A percentile compares a stretch with the other conserved stretches of the same genome.
Conservation (phyloP, 1,140 invertebrate genomes). For the Drosophila sechellia region DNA sequence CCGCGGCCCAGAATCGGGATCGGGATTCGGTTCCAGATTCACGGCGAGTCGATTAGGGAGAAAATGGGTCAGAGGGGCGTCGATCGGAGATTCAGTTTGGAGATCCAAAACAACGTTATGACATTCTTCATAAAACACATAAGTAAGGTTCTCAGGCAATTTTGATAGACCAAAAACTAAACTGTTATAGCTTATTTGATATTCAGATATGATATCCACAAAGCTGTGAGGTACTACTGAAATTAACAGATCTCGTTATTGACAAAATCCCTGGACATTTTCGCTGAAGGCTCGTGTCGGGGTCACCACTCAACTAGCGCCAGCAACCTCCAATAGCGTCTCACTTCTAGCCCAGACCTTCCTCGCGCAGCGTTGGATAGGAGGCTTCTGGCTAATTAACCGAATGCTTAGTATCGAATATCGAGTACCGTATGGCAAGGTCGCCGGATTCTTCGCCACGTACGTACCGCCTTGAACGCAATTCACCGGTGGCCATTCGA, state of each 20-base stretch:
- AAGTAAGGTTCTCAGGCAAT: background rate
- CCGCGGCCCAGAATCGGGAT: background rate
- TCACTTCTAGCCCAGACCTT: constrained; percentile 43
- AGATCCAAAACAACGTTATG: background rate
- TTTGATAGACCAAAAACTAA: too few relatives aligned
- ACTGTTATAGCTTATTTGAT: too few relatives aligned
- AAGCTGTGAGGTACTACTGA: too few relatives aligned
- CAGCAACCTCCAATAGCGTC: constrained; percentile 24
- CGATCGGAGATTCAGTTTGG: background rate
- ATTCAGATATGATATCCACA: too few relatives aligned
- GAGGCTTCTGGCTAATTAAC: constrained; percentile 36
- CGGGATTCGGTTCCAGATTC: constrained; percentile 15
- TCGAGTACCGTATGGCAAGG: constrained; percentile 22
- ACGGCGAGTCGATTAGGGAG: constrained; percentile 17
- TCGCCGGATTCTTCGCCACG: constrained; percentile 21
- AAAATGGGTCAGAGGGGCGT: constrained; percentile 28
- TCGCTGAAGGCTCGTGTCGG: constrained; percentile 5
- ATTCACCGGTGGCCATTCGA: constrained; percentile 34
- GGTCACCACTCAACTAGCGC: background rate
- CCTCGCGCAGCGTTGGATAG: constrained; percentile 5
- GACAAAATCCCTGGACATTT: background rate
- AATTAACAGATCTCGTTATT: background rate
- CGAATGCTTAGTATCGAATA: constrained; percentile 2
- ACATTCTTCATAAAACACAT: background rate
- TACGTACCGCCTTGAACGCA: constrained; percentile 30